Base-by-base conservation (phyloP, 2,888 invertebrate species). In the Drosophila acutilabella region DNA sequence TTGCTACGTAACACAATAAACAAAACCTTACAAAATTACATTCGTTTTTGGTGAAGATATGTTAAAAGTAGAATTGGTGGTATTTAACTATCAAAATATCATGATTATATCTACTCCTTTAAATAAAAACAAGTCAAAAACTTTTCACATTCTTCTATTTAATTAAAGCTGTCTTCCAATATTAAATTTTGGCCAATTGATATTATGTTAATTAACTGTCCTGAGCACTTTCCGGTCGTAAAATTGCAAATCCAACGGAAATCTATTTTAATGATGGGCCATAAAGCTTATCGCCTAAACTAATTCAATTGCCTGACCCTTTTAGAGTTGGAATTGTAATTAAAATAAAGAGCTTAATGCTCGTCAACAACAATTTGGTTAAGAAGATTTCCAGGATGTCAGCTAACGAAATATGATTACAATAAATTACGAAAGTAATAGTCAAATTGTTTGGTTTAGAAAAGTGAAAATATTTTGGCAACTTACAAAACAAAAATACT, bases 271-370 rank as follows among this genome's bases (percentile, higher is more conserved):
- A 72, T 74, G 47, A 51, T 40, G 26, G 42, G 7, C 38, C 51
- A 47, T 69, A 38, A 58, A 57, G 45, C 51, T 64, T 59, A 61
- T 44, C 74, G 51, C 78, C 48, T 52, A 11, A 58, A 61, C 57
- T 68, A 74, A 78, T 64, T 68, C 50, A 74, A 75, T 75, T 61
- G 60, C 44, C 40, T 20, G 40, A 75, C 60, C 74, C 57, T 64
- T 58, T 60, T n/a, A 14, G 45, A 47, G 41, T 18, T 11, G 30
- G 50, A 60, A 54, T 48, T 64, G 47, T 64, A 74, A 78, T 75
- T 78, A 78, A 75, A 69, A 74, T 69, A 40, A 64, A 58, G 51
- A 61, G 69, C 74, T 74, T 75, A 69, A 74, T 53, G 53, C 41
- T 30, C 73, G 56, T 78, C 68, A 53, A 48, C 56, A 52, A 57